Conservation (phyloP, 2,888 invertebrate species). For the Aquatica leii region DNA sequence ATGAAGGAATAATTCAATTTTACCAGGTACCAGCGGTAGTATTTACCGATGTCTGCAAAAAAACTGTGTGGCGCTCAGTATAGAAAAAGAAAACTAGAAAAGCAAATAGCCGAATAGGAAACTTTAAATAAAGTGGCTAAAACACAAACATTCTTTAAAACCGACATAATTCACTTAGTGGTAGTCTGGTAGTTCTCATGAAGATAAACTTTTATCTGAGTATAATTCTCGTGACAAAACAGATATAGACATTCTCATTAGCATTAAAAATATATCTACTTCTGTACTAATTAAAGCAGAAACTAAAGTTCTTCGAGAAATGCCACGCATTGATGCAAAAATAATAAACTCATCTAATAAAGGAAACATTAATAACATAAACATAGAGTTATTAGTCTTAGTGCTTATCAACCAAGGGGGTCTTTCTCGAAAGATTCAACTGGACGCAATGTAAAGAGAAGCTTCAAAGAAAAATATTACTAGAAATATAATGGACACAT, state of each 20-base stretch:
- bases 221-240: background rate
- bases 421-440: background rate
- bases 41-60: no score
- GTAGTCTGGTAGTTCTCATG: no score
- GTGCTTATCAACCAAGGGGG: background rate
- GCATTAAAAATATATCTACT: background rate
- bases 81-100: background rate
- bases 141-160: no score
- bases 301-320: no score
- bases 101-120: background rate
- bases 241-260: background rate
- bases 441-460: background rate
- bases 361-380: background rate
- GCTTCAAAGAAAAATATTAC: no score
- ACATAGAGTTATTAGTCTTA: background rate
- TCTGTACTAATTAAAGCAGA: no score
- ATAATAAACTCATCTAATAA: background rate
- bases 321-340: no score
- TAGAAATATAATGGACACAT: no score
- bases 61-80: no score
- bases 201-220: background rate
- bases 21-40: background rate
- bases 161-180: no score
- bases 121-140: background rate
- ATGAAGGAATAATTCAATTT: background rate